Percentiles rank a stretch among this genome's conserved stretches.
Conservation (phyloP, 2,113 vertebrate species). For the Motacilla tschutschensis region DNA sequence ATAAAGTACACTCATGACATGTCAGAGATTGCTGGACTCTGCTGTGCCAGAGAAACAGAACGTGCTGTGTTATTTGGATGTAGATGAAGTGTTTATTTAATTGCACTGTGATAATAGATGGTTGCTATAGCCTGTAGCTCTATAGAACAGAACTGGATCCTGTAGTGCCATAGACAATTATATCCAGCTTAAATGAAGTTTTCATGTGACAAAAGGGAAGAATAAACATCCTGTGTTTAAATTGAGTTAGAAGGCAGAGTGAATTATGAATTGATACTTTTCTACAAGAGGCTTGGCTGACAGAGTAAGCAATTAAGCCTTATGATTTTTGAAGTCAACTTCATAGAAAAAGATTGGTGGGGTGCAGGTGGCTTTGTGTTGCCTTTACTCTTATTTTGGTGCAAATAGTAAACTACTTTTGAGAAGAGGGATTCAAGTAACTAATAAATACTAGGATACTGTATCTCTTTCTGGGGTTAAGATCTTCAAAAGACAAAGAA, state of each 20-base stretch:
- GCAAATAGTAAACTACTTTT: background rate
- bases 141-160: background rate
- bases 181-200: background rate
- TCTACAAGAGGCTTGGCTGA: background rate
- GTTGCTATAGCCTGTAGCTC: background rate
- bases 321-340: background rate
- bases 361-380: background rate
- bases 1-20: background rate
- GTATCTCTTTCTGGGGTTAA: background rate
- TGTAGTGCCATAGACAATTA: background rate
- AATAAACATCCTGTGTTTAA: background rate
- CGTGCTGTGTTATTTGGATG: background rate
- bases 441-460: background rate
- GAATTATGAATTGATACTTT: background rate
- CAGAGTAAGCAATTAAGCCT: background rate
- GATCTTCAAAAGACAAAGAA: background rate
- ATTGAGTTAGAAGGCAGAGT: background rate
- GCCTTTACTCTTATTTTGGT: background rate
- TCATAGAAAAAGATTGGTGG: background rate
- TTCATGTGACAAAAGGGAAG: background rate
- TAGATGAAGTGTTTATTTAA: background rate
- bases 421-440: background rate
- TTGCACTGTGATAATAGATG: background rate
- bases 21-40: background rate
- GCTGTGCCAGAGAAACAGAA: background rate